Evolutionary conservation across 1,140 invertebrate genomes (phyloP).

Genomic region (Lasaia peninsularis): DNA sequence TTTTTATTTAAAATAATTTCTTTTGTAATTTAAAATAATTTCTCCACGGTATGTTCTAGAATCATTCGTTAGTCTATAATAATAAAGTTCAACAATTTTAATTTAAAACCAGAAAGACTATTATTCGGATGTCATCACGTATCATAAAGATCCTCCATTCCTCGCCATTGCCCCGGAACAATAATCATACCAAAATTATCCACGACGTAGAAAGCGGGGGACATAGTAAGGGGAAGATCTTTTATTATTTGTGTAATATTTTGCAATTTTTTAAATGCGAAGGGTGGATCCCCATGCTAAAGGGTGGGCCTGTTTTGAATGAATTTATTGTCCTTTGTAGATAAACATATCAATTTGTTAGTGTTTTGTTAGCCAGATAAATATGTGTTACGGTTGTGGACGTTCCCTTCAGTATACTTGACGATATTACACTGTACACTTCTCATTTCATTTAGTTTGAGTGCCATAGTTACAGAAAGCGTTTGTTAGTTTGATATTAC

Average conservation of each 20-base stretch:
- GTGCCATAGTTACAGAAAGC: too few species aligned
- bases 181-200: conserved; percentile 62
- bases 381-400: conserved; percentile 65
- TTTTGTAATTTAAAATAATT: background rate
- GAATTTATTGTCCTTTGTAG: conserved; percentile 74
- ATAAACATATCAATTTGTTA: conserved; percentile 77
- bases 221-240: conserved; percentile 38
- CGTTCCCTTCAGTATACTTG: conserved; percentile 42
- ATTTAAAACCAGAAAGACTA: conserved; percentile 6
- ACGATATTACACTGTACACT: conserved; percentile 48
- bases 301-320: conserved; percentile 66
- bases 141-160: conserved; percentile 25
- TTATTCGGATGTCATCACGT: background rate
- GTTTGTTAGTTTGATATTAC: too few species aligned
- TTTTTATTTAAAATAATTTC: too few species aligned
- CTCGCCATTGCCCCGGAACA: conserved; percentile 66
- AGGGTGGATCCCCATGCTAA: conserved; percentile 69
- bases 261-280: conserved; percentile 72
- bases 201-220: conserved; percentile 39
- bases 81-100: conserved; percentile 51
- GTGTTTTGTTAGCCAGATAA: conserved; percentile 68
- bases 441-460: conserved; percentile 18
- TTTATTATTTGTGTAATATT: conserved; percentile 75
- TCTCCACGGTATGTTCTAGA: too few species aligned
- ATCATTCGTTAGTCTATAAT: conserved; percentile 36